These are phyloP conservation scores for Diarsia rubi DNA, from an alignment of 2,888 invertebrate species.

Conservation along the genomic window DNA sequence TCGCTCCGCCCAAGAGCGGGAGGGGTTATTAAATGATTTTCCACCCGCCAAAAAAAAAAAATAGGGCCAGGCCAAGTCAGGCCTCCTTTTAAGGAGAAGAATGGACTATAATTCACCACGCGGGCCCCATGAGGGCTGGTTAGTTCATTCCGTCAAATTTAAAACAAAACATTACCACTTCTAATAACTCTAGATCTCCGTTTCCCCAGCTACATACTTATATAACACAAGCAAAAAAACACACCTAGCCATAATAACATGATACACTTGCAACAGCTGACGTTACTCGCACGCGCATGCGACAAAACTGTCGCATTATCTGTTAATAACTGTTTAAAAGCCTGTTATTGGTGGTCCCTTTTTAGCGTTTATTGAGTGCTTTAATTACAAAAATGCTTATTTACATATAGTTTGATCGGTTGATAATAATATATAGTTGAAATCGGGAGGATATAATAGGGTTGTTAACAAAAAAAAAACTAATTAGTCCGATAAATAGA, in stretches of 20 bases:
- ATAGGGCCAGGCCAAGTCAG: no score
- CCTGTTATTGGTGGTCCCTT: slow-evolving; percentile 32
- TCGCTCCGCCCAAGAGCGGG: no score
- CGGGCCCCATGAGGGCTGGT: no score
- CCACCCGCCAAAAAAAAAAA: no score
- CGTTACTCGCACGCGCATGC: slow-evolving; percentile 42
- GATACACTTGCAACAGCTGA: slow-evolving; percentile 38
- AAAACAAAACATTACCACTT: neutral
- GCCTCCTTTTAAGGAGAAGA: no score
- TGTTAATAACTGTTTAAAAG: slow-evolving; percentile 31
- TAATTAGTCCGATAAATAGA: no score
- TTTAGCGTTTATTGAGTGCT: slow-evolving; percentile 18
- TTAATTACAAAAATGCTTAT: slow-evolving; percentile 25
- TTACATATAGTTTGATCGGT: neutral
- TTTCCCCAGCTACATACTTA: slow-evolving; percentile 1
- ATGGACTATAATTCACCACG: no score
- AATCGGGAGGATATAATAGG: no score
- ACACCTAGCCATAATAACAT: slow-evolving; percentile 9
- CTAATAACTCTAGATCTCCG: slow-evolving; percentile 9
- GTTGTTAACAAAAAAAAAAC: no score
- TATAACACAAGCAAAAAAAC: slow-evolving; percentile 36
- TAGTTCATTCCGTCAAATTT: no score
- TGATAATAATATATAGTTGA: neutral
- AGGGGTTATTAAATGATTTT: no score
- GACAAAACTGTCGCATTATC: slow-evolving; percentile 42